Percentiles rank a stretch among this genome's conserved stretches.
Conservation (phyloP, 2,797 vertebrate species). For the Mormyrops attenuatus region DNA sequence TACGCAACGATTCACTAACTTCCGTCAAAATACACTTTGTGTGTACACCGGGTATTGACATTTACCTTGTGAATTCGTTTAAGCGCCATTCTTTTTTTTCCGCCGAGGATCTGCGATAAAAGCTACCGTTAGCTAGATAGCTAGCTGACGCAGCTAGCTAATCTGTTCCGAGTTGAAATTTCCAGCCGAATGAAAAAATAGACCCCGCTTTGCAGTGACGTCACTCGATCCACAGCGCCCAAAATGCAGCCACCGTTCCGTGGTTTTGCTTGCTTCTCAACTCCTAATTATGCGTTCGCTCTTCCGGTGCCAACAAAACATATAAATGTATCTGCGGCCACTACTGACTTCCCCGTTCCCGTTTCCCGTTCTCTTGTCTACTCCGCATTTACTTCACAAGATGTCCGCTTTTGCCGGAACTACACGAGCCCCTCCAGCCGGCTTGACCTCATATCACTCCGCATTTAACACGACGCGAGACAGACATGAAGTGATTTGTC, state of each 20-base stretch:
- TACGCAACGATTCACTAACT: background rate
- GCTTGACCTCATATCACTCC: conserved; percentile 28
- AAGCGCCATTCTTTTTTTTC: conserved; percentile 59
- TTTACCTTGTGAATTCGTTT: conserved; percentile 70
- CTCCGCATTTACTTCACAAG: conserved; percentile 35
- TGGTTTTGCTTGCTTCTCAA: background rate
- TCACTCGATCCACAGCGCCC: background rate
- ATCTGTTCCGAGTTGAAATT: background rate
- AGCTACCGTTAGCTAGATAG: conserved; percentile 29
- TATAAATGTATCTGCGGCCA: conserved; percentile 35
- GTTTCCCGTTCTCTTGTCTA: background rate
- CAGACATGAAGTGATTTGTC: background rate
- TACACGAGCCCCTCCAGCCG: conserved; percentile 27
- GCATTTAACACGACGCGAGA: background rate
- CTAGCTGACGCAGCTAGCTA: conserved; percentile 43
- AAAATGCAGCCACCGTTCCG: background rate
- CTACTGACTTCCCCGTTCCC: background rate
- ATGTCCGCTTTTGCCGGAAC: conserved; percentile 39
- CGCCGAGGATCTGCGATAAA: conserved; percentile 40
- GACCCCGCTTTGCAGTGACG: background rate
- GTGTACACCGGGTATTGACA: background rate
- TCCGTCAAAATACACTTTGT: background rate
- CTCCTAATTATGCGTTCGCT: background rate
- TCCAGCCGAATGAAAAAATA: conserved; percentile 3
- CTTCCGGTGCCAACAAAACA: background rate